Base-by-base conservation (phyloP, 2,888 invertebrate genomes). In the Hydriomena furcata region DNA sequence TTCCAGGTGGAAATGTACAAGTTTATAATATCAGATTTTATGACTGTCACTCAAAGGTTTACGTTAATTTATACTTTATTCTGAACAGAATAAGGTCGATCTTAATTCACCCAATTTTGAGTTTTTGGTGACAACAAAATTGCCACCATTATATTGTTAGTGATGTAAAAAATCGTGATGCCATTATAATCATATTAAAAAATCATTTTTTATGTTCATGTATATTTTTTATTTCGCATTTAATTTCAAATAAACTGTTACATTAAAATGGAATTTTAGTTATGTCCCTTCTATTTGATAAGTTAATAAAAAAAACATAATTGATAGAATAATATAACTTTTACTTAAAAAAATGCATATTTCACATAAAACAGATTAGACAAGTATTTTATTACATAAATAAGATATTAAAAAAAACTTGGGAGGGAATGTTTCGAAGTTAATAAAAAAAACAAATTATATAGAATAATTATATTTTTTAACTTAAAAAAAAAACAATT, bases 201-300 rank as follows among this genome's bases (percentile, higher is more conserved):
- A 71, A 73, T 71, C 58, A 71, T 67, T 53, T 65, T 63, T 57
- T 63, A 67, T 76, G 74, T 81, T 58, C 61, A 67, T 77, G 74
- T 81, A 82, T 85, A 84, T 84, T 81, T 85, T 76, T n/a, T 81
- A 82, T 80, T 76, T 79, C 75, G 86, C 85, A 87, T 88, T 87
- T 88, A 87, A 79, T 74, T 73, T 73, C 66, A 79, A 85, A 82
- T 79, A 82, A 81, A 84, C 76, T 71, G 77, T 80, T 85, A 81
- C 76, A 76, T 68, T 68, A 55, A 44, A 28, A 45, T 8, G 11
- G 7, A 1, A 6, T 32, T 32, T 25, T 27, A 31, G 2, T 46
- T 17, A 17, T 17, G 13, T n/a, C n/a, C 20, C 1, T n/a, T 20
- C 5, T 8, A 13, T 10, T 25, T 23, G 11, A 6, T 5, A 42